These are phyloP conservation scores for Pyrgus malvae DNA, from an alignment of 2,888 invertebrate species.

Conservation along the genomic window DNA sequence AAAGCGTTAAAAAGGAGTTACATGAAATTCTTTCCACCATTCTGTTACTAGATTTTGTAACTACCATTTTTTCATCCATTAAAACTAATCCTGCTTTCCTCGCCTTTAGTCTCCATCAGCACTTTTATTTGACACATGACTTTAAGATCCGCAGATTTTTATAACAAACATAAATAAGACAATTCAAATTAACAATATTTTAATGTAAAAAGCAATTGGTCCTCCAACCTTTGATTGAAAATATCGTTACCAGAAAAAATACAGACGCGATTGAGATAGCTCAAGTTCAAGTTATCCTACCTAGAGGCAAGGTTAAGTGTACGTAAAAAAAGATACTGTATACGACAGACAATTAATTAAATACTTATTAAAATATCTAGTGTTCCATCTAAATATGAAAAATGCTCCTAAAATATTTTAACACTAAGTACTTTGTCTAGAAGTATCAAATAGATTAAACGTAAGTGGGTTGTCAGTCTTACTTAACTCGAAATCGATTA, in stretches of 20 bases:
- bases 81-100: too few relatives aligned
- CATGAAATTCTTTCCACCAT: too few relatives aligned
- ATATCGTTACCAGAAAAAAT: conserved; percentile 22
- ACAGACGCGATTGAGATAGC: not conserved
- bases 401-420: conserved; percentile 25
- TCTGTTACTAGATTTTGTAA: too few relatives aligned
- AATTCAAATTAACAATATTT: too few relatives aligned
- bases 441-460: conserved; percentile 53
- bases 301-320: conserved; percentile 7
- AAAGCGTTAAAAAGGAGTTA: too few relatives aligned
- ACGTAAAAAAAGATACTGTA: conserved; percentile 29
- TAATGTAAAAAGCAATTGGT: conserved; percentile 39
- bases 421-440: conserved; percentile 60
- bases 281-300: too few relatives aligned
- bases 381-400: conserved; percentile 9
- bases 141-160: too few relatives aligned
- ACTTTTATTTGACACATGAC: too few relatives aligned
- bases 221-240: conserved; percentile 30
- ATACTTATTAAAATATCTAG: conserved; percentile 20
- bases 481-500: conserved; percentile 47
- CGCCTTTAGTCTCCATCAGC: too few relatives aligned
- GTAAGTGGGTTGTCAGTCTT: conserved; percentile 65
- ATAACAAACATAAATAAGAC: too few relatives aligned
- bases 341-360: conserved; percentile 17
- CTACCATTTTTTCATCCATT: too few relatives aligned